Conservation (phyloP, 2,113 vertebrate species). For the chimpanzee (Pan troglodytes) region NHGRI_mPanTro3-v2.1_pri NC_072398.2:228485501-228486000, state of each 20-base stretch:
- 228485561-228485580: no score
- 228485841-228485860: accelerated
- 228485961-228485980: accelerated
- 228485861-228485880: accelerated
- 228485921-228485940: accelerated
- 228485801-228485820: accelerated
- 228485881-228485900: not conserved
- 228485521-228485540: not conserved
- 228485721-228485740: not conserved
- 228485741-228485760: accelerated
- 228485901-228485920: not conserved
- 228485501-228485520: accelerated
- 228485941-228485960: not conserved
- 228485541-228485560: not conserved
- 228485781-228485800: accelerated
- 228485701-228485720: not conserved
- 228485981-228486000: not conserved
- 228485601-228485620: not conserved
- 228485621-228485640: accelerated
- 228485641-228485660: not conserved
- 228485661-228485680: not conserved
- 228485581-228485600: not conserved
- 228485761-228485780: accelerated
- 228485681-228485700: not conserved
- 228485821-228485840: accelerated